phyloP scores from a whole-genome alignment of 2,797 vertebrate genomes.

The Argentina silus region DNA sequence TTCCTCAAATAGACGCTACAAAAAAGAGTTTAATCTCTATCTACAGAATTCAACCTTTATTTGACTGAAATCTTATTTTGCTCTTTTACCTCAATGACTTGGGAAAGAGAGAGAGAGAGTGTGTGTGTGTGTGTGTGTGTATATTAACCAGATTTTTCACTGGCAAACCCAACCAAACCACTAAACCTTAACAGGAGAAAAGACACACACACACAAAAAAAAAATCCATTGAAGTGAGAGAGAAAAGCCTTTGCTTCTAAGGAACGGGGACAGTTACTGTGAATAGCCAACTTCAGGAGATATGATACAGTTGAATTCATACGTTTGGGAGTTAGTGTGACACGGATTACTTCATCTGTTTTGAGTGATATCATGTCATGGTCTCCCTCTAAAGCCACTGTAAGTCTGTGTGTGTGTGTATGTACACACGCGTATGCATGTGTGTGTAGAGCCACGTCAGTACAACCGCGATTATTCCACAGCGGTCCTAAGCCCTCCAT shows the following conservation, averaged over 20 bases:
- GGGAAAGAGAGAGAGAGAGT: too few species aligned
- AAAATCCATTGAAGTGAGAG: background rate
- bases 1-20: constrained; percentile 17
- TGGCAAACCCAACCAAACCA: too few species aligned
- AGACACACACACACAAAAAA: background rate
- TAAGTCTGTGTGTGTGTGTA: background rate
- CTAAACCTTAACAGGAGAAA: too few species aligned
- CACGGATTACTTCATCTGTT: background rate
- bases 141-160: background rate
- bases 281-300: background rate
- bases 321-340: background rate
- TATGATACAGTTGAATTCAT: background rate
- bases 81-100: background rate
- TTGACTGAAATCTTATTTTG: too few species aligned
- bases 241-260: background rate
- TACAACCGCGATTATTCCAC: background rate
- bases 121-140: too few species aligned
- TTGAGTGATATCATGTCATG: background rate
- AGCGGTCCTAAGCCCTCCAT: constrained; percentile 10
- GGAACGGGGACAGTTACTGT: too few species aligned
- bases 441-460: background rate
- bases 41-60: too few species aligned
- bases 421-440: background rate
- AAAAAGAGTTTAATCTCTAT: too few species aligned
- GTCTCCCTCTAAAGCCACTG: background rate